Evolutionary conservation across 37 sponge, comb jelly and placozoan genomes (phyloP), one percentile per base, ranked within the genome.

Genomic region (Halichondria panicea): DNA sequence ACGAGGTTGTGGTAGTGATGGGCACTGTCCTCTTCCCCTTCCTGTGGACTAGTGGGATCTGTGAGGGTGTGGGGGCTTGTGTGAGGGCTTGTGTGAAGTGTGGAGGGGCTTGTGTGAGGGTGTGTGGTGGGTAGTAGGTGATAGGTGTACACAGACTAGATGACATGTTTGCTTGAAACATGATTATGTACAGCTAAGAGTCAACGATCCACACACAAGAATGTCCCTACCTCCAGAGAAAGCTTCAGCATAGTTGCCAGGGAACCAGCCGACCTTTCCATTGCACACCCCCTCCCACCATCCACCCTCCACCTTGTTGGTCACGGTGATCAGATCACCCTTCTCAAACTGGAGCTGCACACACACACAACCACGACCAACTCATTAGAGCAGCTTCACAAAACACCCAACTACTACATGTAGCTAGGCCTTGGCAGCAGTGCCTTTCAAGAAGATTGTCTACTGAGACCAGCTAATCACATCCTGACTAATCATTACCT

Each of bases 201-300:
- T 15, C 52, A 11, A 48, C 11, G 52, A 48, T 18, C 11, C 52
- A 48, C 52, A 18, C 13, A 48, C 13, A 18, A 2, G 43, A n/a
- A 59, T 21, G 25, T 6, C 19, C 65, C 42, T 71, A 88, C 89
- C 89, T 81, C 66, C 63, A 33, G 84, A 38, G 15, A 91, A 40
- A 27, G 85, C 89, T 66, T 80, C 79, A 37, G 93, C 96, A 50
- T 92, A 86, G 81, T 87, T 89, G 22, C 91, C 92, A 40, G 96
- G 96, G 64, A 96, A 96, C 96, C 96, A 96, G 5, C 96, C 96
- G n/a, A 56, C 78, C 38, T 68, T 66, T 27, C 78, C 90, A 18
- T 89, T 71, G 46, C 78, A 83, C 13, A 61, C 37, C 2, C 96
- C 96, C 75, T 96, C 93, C 96, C 96, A 96, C 96, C 96, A 96